These are phyloP conservation scores for Lagodon rhomboides DNA, from an alignment of 2,797 vertebrate species.

Conservation along the genomic window DNA sequence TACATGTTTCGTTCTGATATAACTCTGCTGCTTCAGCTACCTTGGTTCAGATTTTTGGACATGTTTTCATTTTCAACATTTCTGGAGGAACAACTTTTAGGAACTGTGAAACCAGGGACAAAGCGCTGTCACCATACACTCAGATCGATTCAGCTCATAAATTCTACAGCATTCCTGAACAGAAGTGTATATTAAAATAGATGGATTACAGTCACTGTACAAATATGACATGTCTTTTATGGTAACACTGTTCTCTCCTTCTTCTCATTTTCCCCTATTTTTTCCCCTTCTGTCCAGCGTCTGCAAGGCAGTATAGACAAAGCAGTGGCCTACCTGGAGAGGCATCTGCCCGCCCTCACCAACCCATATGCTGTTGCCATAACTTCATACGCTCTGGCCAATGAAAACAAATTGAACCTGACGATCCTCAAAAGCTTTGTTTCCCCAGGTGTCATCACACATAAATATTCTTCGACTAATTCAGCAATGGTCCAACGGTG, in stretches of 20 bases:
- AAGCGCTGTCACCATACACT: not conserved
- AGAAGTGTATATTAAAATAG: not conserved
- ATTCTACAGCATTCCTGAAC: not conserved
- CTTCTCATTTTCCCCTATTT: not conserved
- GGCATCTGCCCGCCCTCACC: conserved; percentile 71
- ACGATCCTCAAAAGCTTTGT: conserved; percentile 61
- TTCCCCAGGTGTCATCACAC: conserved; percentile 76
- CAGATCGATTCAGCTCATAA: too few species aligned
- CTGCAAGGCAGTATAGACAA: conserved; percentile 77
- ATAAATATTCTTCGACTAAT: not conserved
- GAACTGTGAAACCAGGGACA: too few species aligned
- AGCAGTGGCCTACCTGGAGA: conserved; percentile 80
- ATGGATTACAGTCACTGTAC: not conserved
- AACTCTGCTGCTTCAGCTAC: too few species aligned
- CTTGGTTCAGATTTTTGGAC: too few species aligned
- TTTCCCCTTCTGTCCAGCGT: conserved; percentile 70
- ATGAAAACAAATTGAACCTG: conserved; percentile 65
- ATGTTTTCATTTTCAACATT: too few species aligned
- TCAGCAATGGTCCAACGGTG: not conserved
- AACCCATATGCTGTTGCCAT: conserved; percentile 91
- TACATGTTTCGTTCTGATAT: too few species aligned
- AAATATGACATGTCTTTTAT: not conserved
- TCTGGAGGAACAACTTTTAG: too few species aligned
- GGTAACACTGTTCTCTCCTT: not conserved
- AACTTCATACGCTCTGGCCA: conserved; percentile 88